These are phyloP conservation scores for Callyntrura sp. DNA, from an alignment of 2,888 invertebrate species.

Conservation along the genomic window DNA sequence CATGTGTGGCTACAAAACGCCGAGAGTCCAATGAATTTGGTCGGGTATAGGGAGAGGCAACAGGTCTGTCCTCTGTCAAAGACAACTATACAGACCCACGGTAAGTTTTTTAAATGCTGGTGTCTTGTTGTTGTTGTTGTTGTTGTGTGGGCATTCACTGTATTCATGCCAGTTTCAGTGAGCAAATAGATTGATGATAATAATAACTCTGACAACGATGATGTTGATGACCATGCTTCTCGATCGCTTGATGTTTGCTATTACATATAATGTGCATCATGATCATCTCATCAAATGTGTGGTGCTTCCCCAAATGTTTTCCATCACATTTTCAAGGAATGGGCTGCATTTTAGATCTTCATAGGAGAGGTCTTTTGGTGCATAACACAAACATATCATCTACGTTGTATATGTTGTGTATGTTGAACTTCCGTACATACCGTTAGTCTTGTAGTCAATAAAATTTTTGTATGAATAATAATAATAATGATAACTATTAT, in stretches of 20 bases:
- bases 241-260: constrained; percentile 11
- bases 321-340: constrained; percentile 10
- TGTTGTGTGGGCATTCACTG: constrained; percentile 64
- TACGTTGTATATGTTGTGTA: constrained; percentile 7
- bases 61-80: constrained; percentile 38
- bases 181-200: constrained; percentile 60
- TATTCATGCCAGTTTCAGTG: constrained; percentile 48
- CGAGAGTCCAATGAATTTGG: constrained; percentile 31
- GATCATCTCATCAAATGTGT: neutral
- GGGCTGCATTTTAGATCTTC: neutral
- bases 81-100: constrained; percentile 14
- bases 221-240: constrained; percentile 56
- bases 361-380: neutral
- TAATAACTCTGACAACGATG: constrained; percentile 51
- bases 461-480: constrained; percentile 18
- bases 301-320: constrained; percentile 36
- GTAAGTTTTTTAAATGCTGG: constrained; percentile 29
- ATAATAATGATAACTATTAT: constrained; percentile 21
- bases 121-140: constrained; percentile 28
- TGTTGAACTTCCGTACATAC: constrained; percentile 32
- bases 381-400: neutral
- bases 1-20: constrained; percentile 13
- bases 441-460: constrained; percentile 26
- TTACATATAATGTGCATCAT: constrained; percentile 35
- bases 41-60: constrained; percentile 17